Conservation (phyloP, 2,113 vertebrate genomes). For the Serilophus lunatus region DNA sequence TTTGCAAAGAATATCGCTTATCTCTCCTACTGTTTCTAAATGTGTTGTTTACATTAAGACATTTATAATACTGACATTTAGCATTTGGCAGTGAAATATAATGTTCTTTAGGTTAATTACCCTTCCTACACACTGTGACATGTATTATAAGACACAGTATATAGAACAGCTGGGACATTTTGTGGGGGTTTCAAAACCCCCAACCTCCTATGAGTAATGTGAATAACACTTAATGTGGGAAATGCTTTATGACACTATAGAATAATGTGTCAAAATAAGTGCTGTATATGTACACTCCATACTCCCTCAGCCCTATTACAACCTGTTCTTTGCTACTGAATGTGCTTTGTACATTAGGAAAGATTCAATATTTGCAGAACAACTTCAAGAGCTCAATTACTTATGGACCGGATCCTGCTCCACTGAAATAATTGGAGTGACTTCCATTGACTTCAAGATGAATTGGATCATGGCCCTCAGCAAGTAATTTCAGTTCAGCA, state of each 20-base stretch:
- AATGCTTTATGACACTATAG: slow-evolving; percentile 32
- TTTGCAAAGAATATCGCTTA: slow-evolving; percentile 8
- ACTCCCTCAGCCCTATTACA: not conserved
- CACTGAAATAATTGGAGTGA: slow-evolving; percentile 1
- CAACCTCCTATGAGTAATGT: slow-evolving; percentile 16
- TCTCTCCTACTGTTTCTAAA: not conserved
- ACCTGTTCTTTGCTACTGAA: not conserved
- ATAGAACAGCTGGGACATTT: slow-evolving; percentile 23
- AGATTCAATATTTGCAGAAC: not conserved
- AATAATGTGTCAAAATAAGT: slow-evolving; percentile 38
- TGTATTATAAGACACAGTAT: not conserved
- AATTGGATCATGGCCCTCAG: not conserved
- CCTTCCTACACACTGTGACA: slow-evolving; percentile 25
- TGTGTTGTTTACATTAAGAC: slow-evolving; percentile 37
- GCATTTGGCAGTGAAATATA: slow-evolving; percentile 48
- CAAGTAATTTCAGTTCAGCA: slow-evolving; percentile 20
- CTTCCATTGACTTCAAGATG: not conserved
- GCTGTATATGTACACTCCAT: not conserved
- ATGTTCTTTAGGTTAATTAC: slow-evolving; percentile 47
- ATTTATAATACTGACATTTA: slow-evolving; percentile 47
- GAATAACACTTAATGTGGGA: not conserved
- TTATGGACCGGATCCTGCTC: not conserved
- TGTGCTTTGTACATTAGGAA: not conserved
- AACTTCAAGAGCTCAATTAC: not conserved
- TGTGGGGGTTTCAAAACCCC: slow-evolving; percentile 15